Conservation (phyloP, 2,797 vertebrate genomes). For the Mormyrus proboscirostris region DNA sequence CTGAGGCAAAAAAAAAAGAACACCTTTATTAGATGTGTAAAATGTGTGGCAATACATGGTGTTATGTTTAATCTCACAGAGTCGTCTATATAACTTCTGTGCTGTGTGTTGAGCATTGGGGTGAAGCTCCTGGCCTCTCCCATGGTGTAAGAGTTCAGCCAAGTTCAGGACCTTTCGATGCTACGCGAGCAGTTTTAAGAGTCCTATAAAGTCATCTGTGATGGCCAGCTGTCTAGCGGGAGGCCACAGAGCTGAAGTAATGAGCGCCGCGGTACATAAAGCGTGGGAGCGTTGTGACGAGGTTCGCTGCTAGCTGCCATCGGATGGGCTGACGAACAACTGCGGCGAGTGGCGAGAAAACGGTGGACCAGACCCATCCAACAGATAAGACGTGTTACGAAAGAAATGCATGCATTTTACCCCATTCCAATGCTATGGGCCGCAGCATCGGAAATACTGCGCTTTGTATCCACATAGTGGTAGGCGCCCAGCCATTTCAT, state of each 20-base stretch:
- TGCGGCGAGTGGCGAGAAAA: background rate
- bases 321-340: background rate
- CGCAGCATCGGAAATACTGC: background rate
- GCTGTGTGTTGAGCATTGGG: background rate
- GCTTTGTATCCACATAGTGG: background rate
- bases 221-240: background rate
- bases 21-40: background rate
- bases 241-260: background rate
- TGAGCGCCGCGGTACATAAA: too few relatives aligned
- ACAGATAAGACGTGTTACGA: background rate
- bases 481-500: background rate
- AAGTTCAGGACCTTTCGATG: background rate
- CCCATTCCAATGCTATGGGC: background rate
- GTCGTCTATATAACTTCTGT: background rate
- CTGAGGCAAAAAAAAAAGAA: background rate
- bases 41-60: background rate
- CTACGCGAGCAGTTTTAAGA: background rate
- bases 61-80: background rate
- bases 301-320: background rate
- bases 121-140: background rate
- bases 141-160: background rate
- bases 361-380: background rate
- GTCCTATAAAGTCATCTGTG: background rate
- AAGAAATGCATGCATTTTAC: background rate
- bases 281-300: background rate